Percentiles rank a stretch among this genome's conserved stretches.
These are phyloP conservation scores for Alouatta palliata DNA, from an alignment of 2,113 vertebrate genomes.

Conservation along the genomic window DNA sequence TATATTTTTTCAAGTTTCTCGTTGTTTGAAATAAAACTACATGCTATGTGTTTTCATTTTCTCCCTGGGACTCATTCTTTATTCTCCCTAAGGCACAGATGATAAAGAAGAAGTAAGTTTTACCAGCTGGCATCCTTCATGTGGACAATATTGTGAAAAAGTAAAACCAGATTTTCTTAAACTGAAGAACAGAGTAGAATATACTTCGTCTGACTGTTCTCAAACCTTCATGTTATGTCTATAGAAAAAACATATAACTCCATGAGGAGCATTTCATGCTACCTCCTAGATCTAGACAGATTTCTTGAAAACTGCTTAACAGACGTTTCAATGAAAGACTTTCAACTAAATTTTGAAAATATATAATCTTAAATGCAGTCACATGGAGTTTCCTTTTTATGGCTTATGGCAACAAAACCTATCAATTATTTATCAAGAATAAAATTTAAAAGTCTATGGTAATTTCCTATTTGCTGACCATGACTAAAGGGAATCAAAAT, in stretches of 20 bases:
- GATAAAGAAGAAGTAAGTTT: slow-evolving; percentile 65
- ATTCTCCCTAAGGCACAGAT: slow-evolving; percentile 37
- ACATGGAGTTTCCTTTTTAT: not conserved
- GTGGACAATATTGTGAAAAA: slow-evolving; percentile 43
- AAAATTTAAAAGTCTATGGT: not conserved
- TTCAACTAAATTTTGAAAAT: slow-evolving; percentile 41
- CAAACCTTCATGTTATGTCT: slow-evolving; percentile 27
- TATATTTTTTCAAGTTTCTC: slow-evolving; percentile 6
- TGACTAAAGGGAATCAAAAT: not conserved
- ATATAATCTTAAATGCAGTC: not conserved
- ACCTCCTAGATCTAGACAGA: slow-evolving; percentile 26
- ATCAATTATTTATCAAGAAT: not conserved
- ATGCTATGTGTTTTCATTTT: slow-evolving; percentile 48
- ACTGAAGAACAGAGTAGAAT: slow-evolving; percentile 51
- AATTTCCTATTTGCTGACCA: not conserved
- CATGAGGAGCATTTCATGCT: slow-evolving; percentile 26
- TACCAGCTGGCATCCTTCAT: slow-evolving; percentile 56
- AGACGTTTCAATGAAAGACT: not conserved
- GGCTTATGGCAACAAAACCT: not conserved
- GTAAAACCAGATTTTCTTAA: slow-evolving; percentile 57
- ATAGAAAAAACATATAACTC: slow-evolving; percentile 16
- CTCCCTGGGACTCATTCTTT: not conserved
- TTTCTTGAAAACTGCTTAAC: slow-evolving; percentile 33
- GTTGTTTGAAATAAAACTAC: slow-evolving; percentile 51
- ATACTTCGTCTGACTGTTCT: slow-evolving; percentile 38